Conservation (phyloP, 1,140 invertebrate genomes). For the Dendroctonus valens region DNA sequence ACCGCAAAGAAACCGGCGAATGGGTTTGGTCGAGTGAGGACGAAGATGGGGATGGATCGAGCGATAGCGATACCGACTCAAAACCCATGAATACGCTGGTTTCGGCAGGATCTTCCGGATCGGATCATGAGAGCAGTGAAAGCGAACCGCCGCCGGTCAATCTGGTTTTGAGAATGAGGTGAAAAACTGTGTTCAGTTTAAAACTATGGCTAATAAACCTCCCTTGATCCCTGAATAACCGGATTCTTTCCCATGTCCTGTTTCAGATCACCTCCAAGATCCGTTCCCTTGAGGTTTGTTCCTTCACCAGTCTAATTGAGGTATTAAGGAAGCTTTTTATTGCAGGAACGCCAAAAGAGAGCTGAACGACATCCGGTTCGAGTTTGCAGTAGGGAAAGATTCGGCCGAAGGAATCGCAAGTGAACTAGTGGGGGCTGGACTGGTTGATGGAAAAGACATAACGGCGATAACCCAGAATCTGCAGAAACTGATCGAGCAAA, state of each 20-base stretch:
- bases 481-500: conserved; percentile 82
- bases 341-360: conserved; percentile 83
- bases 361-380: conserved; percentile 96
- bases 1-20: conserved; percentile 92
- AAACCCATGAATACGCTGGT: conserved; percentile 55
- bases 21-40: conserved; percentile 98
- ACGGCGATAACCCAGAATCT: conserved; percentile 89
- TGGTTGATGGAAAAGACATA: conserved; percentile 90
- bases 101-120: conserved; percentile 90
- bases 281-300: conserved; percentile 29
- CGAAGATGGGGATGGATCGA: conserved; percentile 66
- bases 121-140: conserved; percentile 61
- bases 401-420: conserved; percentile 91
- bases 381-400: conserved; percentile 89
- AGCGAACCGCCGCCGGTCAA: conserved; percentile 60
- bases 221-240: not conserved
- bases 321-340: conserved; percentile 9
- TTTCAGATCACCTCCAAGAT: conserved; percentile 34
- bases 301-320: not conserved
- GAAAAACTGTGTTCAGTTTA: conserved; percentile 7
- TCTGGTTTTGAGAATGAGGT: conserved; percentile 77
- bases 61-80: conserved; percentile 56
- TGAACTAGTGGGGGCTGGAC: conserved; percentile 90
- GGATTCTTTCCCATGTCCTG: conserved; percentile 13
- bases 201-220: too few species aligned